Conservation (phyloP, 1,140 invertebrate genomes). For the Luehdorfia chinensis region DNA sequence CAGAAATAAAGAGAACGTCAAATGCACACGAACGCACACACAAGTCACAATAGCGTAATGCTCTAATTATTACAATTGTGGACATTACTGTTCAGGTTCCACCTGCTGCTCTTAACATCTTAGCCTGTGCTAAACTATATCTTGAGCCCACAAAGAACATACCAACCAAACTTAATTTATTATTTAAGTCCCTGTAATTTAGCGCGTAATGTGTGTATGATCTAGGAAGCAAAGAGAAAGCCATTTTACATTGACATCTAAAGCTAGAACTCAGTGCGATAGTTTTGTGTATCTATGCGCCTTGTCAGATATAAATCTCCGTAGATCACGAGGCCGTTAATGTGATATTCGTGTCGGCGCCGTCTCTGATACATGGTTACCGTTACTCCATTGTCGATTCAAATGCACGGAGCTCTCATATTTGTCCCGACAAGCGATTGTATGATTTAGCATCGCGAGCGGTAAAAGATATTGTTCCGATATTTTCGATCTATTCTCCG, state of each 20-base stretch:
- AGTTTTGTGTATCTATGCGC: constrained; percentile 30
- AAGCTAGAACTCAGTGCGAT: constrained; percentile 15
- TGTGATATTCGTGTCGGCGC: constrained; percentile 73
- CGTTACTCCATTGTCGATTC: constrained; percentile 69
- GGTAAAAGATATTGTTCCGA: constrained; percentile 1
- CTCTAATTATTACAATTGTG: no score
- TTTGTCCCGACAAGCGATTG: constrained; percentile 47
- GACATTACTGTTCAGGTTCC: no score
- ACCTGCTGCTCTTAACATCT: no score
- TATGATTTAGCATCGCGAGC: constrained; percentile 30
- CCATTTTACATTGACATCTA: constrained; percentile 8
- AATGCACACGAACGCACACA: no score
- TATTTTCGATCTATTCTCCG: no score
- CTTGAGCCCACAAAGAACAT: no score
- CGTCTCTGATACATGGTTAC: constrained; percentile 45
- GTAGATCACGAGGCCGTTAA: constrained; percentile 70
- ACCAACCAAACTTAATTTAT: no score
- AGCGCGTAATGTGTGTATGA: no score
- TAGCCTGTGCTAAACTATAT: no score
- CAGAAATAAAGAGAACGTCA: no score
- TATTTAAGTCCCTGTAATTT: no score
- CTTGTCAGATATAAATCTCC: constrained; percentile 67
- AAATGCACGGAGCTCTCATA: constrained; percentile 60
- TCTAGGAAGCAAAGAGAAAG: constrained; percentile 1
- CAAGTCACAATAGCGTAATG: no score